Percentiles rank a stretch among this genome's conserved stretches.
Conservation (phyloP, 1,140 invertebrate genomes). For the Octopus sinensis region DNA sequence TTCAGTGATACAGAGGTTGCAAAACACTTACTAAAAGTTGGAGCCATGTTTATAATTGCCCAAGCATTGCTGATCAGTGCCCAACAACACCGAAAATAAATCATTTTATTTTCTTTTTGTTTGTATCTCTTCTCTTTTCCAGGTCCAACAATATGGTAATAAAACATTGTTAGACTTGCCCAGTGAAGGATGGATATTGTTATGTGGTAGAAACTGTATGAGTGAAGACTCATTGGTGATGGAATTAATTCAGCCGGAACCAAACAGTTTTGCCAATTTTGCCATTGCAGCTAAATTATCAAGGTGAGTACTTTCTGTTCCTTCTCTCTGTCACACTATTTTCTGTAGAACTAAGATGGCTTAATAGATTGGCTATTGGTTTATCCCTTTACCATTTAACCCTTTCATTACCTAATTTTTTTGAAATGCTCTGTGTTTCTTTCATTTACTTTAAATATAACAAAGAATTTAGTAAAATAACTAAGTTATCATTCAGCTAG, state of each 20-base stretch:
- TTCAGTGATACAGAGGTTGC: no score
- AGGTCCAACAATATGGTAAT: neutral
- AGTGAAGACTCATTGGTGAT: neutral
- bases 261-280: conserved; percentile 3
- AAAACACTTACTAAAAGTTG: no score
- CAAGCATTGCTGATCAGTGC: no score
- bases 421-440: no score
- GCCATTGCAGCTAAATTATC: neutral
- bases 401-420: no score
- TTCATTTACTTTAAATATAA: no score
- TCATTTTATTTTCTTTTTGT: neutral
- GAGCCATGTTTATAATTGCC: no score
- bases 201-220: conserved; percentile 1
- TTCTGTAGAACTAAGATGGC: neutral
- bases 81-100: no score
- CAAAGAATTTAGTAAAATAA: no score
- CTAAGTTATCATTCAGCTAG: no score
- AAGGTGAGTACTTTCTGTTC: neutral
- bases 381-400: no score
- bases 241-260: neutral
- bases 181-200: neutral
- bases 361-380: neutral
- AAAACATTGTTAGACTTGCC: neutral
- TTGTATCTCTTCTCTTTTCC: neutral
- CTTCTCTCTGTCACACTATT: neutral